Evolutionary conservation across 2,888 invertebrate species (phyloP).

Genomic region (Drosophila antonietae): DNA sequence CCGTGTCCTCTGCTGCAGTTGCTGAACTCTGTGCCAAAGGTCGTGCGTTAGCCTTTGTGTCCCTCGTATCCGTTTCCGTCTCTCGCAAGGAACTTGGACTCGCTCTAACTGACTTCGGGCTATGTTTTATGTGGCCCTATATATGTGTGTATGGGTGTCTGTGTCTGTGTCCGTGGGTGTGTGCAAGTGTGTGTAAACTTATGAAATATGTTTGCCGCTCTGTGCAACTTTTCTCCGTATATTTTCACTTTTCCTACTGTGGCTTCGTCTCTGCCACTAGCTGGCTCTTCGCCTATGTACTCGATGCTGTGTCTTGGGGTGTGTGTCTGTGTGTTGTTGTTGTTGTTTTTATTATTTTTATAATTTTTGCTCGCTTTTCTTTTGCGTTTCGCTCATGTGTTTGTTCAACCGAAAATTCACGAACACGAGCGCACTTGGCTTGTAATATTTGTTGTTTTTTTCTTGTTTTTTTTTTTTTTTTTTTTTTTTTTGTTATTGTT

Average conservation of each 20-base stretch:
- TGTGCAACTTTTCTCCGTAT: constrained; percentile 63
- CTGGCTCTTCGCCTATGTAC: constrained; percentile 45
- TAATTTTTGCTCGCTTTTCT: constrained; percentile 58
- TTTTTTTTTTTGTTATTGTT: constrained; percentile 2
- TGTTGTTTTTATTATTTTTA: constrained; percentile 68
- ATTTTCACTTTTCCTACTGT: constrained; percentile 76
- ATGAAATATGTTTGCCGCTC: constrained; percentile 75
- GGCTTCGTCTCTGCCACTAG: constrained; percentile 44
- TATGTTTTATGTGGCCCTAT: constrained; percentile 52
- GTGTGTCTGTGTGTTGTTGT: constrained; percentile 9
- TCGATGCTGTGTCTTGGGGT: constrained; percentile 34
- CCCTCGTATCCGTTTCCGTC: constrained; percentile 16
- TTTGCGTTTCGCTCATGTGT: constrained; percentile 73
- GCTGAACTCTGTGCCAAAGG: constrained; percentile 78
- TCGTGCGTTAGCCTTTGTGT: constrained; percentile 79
- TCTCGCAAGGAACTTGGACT: constrained; percentile 38
- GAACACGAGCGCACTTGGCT: constrained; percentile 77
- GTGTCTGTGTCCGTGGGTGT: not conserved
- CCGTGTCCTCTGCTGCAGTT: constrained; percentile 49
- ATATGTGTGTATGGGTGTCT: not conserved
- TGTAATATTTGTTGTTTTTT: constrained; percentile 57
- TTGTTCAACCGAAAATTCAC: constrained; percentile 83
- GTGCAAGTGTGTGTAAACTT: constrained; percentile 56
- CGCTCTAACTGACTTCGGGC: constrained; percentile 50
- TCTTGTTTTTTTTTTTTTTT: constrained; percentile 6